Evolutionary conservation across 2,113 vertebrate genomes (phyloP).

Genomic region (Sitta europaea): DNA sequence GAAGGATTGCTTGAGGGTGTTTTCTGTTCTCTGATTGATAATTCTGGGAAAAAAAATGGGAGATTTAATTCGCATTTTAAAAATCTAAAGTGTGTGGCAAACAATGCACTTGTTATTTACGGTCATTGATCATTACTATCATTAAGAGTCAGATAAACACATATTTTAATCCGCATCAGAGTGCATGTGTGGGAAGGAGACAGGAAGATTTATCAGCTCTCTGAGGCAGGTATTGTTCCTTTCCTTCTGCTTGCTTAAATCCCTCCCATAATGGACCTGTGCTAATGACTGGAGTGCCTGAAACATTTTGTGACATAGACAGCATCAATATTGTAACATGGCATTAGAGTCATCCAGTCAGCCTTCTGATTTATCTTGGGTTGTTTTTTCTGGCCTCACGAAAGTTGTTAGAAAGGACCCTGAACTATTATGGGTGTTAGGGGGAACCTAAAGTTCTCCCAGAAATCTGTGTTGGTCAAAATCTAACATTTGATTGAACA

Average conservation of each 20-base stretch:
- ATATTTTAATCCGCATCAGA: constrained; percentile 48
- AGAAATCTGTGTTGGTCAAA: background rate
- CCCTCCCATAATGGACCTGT: background rate
- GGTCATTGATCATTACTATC: constrained; percentile 31
- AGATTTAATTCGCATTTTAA: background rate
- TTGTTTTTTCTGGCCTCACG: background rate
- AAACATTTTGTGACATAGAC: background rate
- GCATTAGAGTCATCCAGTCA: background rate
- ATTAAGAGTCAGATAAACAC: background rate
- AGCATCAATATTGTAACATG: background rate
- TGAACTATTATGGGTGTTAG: background rate
- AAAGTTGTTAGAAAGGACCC: background rate
- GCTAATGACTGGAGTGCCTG: background rate
- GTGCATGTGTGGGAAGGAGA: background rate
- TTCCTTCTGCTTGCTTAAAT: constrained; percentile 1
- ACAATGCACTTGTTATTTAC: background rate
- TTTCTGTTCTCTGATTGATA: background rate
- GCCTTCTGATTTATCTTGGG: background rate
- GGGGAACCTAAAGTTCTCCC: background rate
- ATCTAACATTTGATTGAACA: background rate
- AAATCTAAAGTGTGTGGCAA: background rate
- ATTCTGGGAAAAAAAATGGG: background rate
- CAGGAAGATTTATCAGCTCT: constrained; percentile 45
- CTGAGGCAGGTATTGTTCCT: background rate
- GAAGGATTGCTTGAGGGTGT: background rate